phyloP scores from a whole-genome alignment of 2,888 invertebrate genomes.

The Drosophila rellima region DNA sequence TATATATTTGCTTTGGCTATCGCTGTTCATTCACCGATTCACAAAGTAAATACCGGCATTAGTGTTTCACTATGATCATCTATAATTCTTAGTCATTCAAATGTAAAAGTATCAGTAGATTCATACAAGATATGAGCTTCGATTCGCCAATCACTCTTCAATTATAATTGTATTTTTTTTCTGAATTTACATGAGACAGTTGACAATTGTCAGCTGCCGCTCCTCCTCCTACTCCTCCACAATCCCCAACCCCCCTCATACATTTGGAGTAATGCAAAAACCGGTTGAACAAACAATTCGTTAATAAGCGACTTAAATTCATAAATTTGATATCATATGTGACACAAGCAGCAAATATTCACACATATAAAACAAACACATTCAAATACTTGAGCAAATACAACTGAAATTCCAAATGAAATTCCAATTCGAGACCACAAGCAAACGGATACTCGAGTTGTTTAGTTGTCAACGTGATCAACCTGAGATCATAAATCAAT shows the following conservation, averaged over 20 bases:
- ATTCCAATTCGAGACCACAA: conserved; percentile 17
- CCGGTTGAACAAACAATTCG: conserved; percentile 62
- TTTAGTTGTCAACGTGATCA: conserved; percentile 33
- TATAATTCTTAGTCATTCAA: not conserved
- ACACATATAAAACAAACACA: conserved; percentile 12
- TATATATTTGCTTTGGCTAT: conserved; percentile 5
- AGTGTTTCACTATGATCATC: conserved; percentile 9
- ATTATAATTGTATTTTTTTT: conserved; percentile 22
- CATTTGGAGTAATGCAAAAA: conserved; percentile 28
- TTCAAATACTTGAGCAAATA: conserved; percentile 4
- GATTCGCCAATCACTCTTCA: conserved; percentile 23
- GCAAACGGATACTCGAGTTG: conserved; percentile 23
- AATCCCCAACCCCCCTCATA: not conserved
- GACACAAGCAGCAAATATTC: conserved; percentile 23
- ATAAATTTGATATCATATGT: conserved; percentile 45
- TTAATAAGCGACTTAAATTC: conserved; percentile 50
- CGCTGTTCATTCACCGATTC: conserved; percentile 13
- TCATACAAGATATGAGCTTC: conserved; percentile 8
- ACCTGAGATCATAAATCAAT: conserved; percentile 46
- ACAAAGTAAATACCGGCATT: not conserved
- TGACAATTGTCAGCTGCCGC: conserved; percentile 16
- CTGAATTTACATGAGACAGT: conserved; percentile 32
- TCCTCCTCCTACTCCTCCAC: not conserved
- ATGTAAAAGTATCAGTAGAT: not conserved
- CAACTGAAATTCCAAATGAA: conserved; percentile 27